Conservation (phyloP, 2,888 invertebrate genomes). For the Microctonus brassicae region DNA sequence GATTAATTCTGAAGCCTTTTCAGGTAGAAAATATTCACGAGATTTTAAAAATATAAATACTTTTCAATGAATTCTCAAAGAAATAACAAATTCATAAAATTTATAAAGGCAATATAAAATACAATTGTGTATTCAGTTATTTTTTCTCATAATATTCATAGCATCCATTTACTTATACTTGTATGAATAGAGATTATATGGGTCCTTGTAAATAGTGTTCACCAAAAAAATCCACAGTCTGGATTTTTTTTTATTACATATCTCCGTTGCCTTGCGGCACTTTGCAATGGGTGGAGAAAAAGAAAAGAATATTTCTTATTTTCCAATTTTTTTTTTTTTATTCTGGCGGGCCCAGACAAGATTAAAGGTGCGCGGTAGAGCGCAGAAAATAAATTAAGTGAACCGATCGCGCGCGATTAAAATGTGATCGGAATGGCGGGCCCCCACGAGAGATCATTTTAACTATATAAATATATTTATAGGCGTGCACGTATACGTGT, state of each 20-base stretch:
- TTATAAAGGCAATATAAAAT: background rate
- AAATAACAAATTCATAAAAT: background rate
- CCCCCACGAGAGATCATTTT: constrained; percentile 30
- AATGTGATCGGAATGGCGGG: constrained; percentile 41
- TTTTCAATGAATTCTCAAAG: background rate
- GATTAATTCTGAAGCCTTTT: background rate
- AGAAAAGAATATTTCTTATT: constrained; percentile 9
- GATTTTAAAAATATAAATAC: background rate
- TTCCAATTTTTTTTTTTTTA: constrained; percentile 5
- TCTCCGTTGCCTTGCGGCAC: background rate
- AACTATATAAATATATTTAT: constrained; percentile 21
- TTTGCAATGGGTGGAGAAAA: background rate
- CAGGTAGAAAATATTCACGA: background rate
- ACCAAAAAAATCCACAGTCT: background rate
- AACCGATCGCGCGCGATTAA: constrained; percentile 46
- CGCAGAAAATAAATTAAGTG: constrained; percentile 46
- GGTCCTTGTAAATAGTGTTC: background rate
- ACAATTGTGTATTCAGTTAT: constrained; percentile 21
- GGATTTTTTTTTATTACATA: background rate
- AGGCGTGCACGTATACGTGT: background rate
- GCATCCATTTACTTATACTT: background rate
- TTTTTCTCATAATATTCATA: background rate
- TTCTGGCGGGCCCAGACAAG: constrained; percentile 34
- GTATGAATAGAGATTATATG: background rate
- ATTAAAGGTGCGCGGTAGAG: constrained; percentile 43